Evolutionary conservation across 2,113 vertebrate species (phyloP), one percentile per base, ranked within the genome.

Genomic region (Bubalus kerabau): DNA sequence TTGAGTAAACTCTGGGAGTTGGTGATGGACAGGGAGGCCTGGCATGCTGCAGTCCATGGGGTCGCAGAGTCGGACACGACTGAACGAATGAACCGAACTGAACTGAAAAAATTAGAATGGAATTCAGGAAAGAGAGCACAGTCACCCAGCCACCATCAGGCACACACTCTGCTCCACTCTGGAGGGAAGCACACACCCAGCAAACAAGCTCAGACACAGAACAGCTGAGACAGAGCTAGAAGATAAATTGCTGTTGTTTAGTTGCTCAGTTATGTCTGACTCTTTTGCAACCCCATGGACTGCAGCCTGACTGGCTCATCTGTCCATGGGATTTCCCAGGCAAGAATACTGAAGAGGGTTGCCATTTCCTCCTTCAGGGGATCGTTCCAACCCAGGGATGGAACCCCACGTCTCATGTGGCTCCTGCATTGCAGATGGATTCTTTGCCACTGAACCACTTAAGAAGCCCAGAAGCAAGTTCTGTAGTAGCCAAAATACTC

Each of bases 31-130:
- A 71, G 19, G 67, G 67, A 40, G 9, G 67, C 67, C 67, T 71
- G 19, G 0, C 1, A 5, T 12, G 67, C 67, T 23, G 10, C 17
- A 21, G n/a, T 36, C 19, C 19, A 21, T 36, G 64, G n/a, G 64
- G 4, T 23, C 1, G 9, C n/a, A 71, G 5, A 71, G 67, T 71
- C 5, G 0, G 67, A 36, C n/a, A 23, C 0, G 1, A 6, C n/a
- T 71, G 67, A 71, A 19, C 19, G 9, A 59, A 24, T 59, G 57
- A 12, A 71, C n/a, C 21, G 9, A 71, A 36, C 17, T 21, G 64
- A 71, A 71, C n/a, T 71, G n/a, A 71, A 48, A 86, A 81, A 90
- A 26, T 48, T 11, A 8, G 52, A 56, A 62, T 50, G 71, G 10
- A 52, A 62, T n/a, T 81, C 26, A 36, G 40, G 43, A 67, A 50